Base-by-base conservation (phyloP, 2,797 vertebrate species). In the Scarus forsteni region DNA sequence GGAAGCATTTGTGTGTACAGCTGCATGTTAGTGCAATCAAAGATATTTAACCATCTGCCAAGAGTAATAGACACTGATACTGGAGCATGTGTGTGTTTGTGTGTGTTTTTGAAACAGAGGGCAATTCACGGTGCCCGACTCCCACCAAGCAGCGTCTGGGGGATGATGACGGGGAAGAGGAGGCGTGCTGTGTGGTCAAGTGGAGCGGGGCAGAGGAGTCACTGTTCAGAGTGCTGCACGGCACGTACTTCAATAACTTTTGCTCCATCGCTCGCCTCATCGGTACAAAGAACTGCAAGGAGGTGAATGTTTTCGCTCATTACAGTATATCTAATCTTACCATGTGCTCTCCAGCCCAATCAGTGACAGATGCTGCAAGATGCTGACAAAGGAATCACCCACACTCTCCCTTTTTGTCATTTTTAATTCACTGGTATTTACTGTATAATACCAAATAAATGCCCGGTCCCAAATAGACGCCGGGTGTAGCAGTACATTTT, bases 241-340 rank as follows among this genome's bases (percentile, higher is more conserved):
- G 98, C 73, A 99, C 97, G 14, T 99, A 99, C 88, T 98, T 96
- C 94, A 99, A 99, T 95, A 99, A 99, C 92, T 99, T 99, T 95
- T 99, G 98, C 87, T 98, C 97, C 9, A 99, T 99, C 2, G 95
- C 97, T 60, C 94, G 96, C 44, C 97, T 99, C 58, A 96, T 99
- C 70, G 96, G 96, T 48, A 97, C 97, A 19, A 99, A 99, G 92
- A 98, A 94, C 3, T 99, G 98, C 93, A 98, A 96, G 75, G 96
- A 99, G 97, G 97, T 98, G 87, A 35, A 48, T 16, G 0, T 36
- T 58, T 12, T 15, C 65, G 45, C 51, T 18, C 53, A 42, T 49
- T 16, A 50, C 18, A 10, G 13, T 12, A 13, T 12, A 12, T 44
- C 43, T 6, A 6, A 39, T 39, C 38, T 39, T 39, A 39, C 7